A percentile compares a stretch with the other conserved stretches of the same genome.
Conservation (phyloP, 2,113 vertebrate genomes). For the Sardina pilchardus region DNA sequence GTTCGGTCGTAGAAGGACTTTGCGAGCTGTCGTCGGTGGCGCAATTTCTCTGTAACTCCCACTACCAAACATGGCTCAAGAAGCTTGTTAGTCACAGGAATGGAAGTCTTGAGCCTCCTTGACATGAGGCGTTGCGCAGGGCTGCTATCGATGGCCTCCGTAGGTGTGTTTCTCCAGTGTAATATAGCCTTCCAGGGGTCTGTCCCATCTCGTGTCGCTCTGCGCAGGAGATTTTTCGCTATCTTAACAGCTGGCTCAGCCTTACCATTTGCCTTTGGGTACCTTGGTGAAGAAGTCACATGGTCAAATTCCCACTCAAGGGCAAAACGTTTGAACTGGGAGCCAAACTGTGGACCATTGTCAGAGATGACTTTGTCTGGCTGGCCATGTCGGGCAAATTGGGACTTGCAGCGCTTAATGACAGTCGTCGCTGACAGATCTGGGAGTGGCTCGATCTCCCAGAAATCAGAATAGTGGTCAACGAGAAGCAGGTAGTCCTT, state of each 20-base stretch:
- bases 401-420: constrained; percentile 23
- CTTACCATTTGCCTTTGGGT: constrained; percentile 33
- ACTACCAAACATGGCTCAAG: constrained; percentile 4
- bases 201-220: not conserved
- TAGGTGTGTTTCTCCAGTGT: constrained; percentile 38
- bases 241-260: constrained; percentile 27
- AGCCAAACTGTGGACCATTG: not conserved
- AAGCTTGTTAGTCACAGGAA: constrained; percentile 32
- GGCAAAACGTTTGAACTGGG: not conserved
- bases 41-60: constrained; percentile 13
- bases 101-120: constrained; percentile 11
- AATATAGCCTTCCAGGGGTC: constrained; percentile 31
- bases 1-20: constrained; percentile 20
- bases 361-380: not conserved
- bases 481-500: constrained; percentile 36
- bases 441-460: constrained; percentile 33
- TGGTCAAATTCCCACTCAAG: not conserved
- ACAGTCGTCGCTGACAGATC: constrained; percentile 30
- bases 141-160: constrained; percentile 31
- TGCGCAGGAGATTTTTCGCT: constrained; percentile 24
- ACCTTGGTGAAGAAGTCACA: constrained; percentile 21
- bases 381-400: constrained; percentile 16
- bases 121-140: constrained; percentile 35
- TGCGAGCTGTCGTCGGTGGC: not conserved
- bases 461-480: constrained; percentile 44